phyloP scores from a whole-genome alignment of 2,888 invertebrate species.

The Cotesia congregata region DNA sequence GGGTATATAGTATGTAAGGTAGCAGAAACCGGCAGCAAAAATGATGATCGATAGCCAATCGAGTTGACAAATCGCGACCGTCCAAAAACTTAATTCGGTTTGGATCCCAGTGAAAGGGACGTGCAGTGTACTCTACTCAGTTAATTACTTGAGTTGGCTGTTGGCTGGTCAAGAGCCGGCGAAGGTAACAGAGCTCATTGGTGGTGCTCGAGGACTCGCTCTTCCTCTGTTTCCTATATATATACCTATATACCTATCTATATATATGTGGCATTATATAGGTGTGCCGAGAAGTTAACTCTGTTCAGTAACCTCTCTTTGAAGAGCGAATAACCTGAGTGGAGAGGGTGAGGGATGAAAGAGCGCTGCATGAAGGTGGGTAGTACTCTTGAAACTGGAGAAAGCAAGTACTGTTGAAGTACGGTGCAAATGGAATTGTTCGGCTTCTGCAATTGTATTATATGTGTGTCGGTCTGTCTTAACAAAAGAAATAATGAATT shows the following conservation, averaged over 20 bases:
- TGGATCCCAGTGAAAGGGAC: constrained; percentile 22
- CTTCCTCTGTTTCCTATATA: too few species aligned
- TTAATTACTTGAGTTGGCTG: constrained; percentile 42
- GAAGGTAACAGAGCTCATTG: constrained; percentile 20
- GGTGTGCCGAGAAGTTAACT: constrained; percentile 2
- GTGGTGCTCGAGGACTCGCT: constrained; percentile 9
- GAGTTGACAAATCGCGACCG: background rate
- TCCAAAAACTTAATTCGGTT: constrained; percentile 25
- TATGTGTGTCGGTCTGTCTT: constrained; percentile 11
- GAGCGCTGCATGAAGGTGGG: constrained; percentile 19
- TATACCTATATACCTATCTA: background rate
- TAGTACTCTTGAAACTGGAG: constrained; percentile 29
- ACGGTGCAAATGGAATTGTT: constrained; percentile 31
- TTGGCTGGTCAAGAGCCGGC: constrained; percentile 32
- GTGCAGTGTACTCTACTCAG: constrained; percentile 32
- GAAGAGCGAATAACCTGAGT: background rate
- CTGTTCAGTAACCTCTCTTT: constrained; percentile 19
- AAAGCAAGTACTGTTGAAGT: constrained; percentile 31
- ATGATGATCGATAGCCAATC: constrained; percentile 15
- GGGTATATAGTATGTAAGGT: background rate
- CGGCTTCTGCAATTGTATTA: constrained; percentile 18
- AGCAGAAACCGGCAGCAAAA: background rate
- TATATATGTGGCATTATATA: background rate
- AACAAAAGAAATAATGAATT: constrained; percentile 19
- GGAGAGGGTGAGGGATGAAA: constrained; percentile 4